phyloP scores from a whole-genome alignment of 2,888 invertebrate species.

The Cancer borealis region DNA sequence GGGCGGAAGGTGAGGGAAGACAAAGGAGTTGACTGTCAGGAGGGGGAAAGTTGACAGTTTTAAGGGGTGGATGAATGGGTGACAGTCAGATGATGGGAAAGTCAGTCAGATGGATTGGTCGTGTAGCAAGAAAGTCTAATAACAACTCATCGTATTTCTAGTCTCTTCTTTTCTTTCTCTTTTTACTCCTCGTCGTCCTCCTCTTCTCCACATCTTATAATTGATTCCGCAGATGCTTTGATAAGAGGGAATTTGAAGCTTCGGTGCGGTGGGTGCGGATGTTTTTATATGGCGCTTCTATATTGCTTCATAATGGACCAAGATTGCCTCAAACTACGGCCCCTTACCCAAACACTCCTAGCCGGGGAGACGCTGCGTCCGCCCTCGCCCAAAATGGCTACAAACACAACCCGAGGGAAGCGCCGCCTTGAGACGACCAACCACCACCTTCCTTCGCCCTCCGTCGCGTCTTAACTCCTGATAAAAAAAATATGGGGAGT shows the following conservation, averaged over 20 bases:
- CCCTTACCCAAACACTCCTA: conserved; percentile 72
- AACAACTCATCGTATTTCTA: neutral
- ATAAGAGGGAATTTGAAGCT: conserved; percentile 50
- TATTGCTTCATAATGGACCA: conserved; percentile 75
- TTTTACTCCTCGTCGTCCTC: neutral
- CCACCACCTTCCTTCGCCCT: conserved; percentile 12
- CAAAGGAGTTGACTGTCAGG: neutral
- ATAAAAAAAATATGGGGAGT: neutral
- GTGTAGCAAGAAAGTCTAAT: neutral
- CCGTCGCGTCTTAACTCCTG: neutral
- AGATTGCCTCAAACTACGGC: conserved; percentile 73
- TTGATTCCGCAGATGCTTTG: conserved; percentile 55
- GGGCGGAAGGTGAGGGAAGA: neutral
- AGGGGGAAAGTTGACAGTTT: neutral
- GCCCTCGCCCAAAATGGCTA: conserved; percentile 15
- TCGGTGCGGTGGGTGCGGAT: conserved; percentile 45
- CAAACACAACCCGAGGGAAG: neutral
- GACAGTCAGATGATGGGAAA: neutral
- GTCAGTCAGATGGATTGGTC: neutral
- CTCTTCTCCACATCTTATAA: conserved; percentile 44
- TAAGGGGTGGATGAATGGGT: neutral
- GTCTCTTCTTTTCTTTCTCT: conserved; percentile 9
- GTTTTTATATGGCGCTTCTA: conserved; percentile 69
- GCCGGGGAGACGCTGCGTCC: conserved; percentile 58
- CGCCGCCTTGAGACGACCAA: neutral